These are phyloP conservation scores for Dufourea novaeangliae DNA, from an alignment of 1,140 invertebrate genomes.

Conservation along the genomic window DNA sequence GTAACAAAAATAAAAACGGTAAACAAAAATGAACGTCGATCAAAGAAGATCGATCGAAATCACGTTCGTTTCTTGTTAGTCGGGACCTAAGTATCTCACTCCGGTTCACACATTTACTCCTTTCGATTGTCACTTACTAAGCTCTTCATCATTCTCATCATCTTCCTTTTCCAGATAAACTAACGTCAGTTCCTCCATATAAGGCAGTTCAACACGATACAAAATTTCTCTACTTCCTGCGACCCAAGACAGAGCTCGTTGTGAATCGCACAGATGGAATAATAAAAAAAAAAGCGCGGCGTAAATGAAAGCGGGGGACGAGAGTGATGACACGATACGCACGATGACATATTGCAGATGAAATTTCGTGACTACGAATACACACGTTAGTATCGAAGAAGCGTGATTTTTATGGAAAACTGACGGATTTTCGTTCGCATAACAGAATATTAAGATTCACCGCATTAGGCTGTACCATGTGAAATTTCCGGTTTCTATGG, in stretches of 20 bases:
- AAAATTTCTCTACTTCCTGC: conserved; percentile 90
- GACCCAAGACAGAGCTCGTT: conserved; percentile 74
- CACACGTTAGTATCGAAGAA: conserved; percentile 9
- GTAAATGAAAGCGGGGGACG: conserved; percentile 17
- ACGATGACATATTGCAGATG: not conserved
- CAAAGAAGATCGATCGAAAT: conserved; percentile 5
- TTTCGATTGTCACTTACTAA: conserved; percentile 84
- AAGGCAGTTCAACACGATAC: conserved; percentile 93
- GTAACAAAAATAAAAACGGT: not conserved
- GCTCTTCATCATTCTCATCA: conserved; percentile 82
- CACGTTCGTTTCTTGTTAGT: conserved; percentile 50
- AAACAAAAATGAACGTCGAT: conserved; percentile 1
- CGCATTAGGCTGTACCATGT: not conserved
- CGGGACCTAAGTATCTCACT: conserved; percentile 39
- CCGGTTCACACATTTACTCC: conserved; percentile 50
- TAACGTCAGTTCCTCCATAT: conserved; percentile 94
- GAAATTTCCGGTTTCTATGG: too few species aligned
- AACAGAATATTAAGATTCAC: not conserved
- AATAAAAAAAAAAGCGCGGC: conserved; percentile 28
- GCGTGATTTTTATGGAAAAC: not conserved
- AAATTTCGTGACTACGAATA: not conserved
- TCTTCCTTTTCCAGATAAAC: conserved; percentile 91
- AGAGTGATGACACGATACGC: conserved; percentile 15
- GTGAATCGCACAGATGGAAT: conserved; percentile 65
- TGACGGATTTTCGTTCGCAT: not conserved